These are phyloP conservation scores for Motacilla alba DNA, from an alignment of 2,113 vertebrate genomes.

Conservation along the genomic window DNA sequence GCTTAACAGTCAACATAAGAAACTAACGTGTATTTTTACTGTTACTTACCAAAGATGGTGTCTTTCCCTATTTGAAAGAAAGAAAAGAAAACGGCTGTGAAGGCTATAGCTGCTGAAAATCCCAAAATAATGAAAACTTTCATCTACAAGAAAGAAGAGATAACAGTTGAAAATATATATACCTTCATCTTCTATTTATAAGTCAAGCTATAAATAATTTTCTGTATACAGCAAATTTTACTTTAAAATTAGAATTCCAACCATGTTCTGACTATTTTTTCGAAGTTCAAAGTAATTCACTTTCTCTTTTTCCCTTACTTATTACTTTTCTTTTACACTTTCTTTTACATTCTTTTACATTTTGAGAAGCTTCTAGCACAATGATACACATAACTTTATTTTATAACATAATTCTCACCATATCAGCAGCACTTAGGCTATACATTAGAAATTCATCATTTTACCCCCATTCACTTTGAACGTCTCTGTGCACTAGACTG, in stretches of 20 bases:
- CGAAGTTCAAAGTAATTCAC: not conserved
- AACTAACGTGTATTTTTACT: not conserved
- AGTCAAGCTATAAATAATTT: not conserved
- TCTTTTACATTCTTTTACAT: not conserved
- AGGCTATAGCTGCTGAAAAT: constrained; percentile 2
- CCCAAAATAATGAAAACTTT: constrained; percentile 27
- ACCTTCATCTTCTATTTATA: not conserved
- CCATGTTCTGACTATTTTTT: not conserved
- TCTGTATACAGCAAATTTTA: not conserved
- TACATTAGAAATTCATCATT: not conserved
- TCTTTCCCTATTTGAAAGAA: not conserved
- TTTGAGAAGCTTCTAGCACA: not conserved
- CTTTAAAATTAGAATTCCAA: not conserved
- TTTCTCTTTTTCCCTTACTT: not conserved
- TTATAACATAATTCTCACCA: not conserved
- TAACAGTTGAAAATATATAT: not conserved
- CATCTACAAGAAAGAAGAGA: constrained; percentile 56
- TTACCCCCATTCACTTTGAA: not conserved
- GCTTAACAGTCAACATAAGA: not conserved
- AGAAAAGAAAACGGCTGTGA: constrained; percentile 29
- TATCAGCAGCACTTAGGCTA: not conserved
- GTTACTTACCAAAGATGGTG: constrained; percentile 60
- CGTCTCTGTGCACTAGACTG: not conserved
- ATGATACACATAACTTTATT: not conserved
- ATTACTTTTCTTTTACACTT: not conserved